Percentiles rank a stretch among this genome's conserved stretches.
Conservation (phyloP, 2,888 invertebrate genomes). For the Lasioglossum zephyrum region DNA sequence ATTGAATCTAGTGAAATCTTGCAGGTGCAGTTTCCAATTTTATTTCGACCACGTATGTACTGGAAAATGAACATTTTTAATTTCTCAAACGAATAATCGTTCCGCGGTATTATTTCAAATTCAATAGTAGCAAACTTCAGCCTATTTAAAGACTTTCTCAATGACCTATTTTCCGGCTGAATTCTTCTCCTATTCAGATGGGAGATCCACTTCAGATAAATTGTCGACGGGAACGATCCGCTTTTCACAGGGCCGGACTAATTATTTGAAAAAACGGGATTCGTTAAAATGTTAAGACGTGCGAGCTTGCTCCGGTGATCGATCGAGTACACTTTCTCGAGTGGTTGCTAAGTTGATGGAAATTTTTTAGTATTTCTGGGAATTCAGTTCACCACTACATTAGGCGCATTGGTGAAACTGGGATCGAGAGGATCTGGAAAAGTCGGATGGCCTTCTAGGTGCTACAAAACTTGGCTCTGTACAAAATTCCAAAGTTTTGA, state of each 20-base stretch:
- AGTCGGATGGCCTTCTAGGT: constrained; percentile 26
- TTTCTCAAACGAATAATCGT: not conserved
- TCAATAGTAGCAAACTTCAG: not conserved
- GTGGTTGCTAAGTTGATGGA: constrained; percentile 22
- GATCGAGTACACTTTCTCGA: constrained; percentile 20
- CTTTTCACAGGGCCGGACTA: constrained; percentile 7
- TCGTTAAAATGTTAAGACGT: constrained; percentile 42
- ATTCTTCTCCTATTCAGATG: not conserved
- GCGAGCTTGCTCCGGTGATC: constrained; percentile 21
- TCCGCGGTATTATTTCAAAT: not conserved
- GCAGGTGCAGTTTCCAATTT: not conserved
- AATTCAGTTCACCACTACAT: constrained; percentile 52
- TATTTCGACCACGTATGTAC: not conserved
- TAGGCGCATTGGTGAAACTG: not conserved
- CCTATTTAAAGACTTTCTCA: constrained; percentile 5
- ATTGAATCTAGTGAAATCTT: not conserved
- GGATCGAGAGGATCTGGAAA: not conserved
- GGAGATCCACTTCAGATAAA: not conserved
- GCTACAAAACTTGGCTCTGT: constrained; percentile 37
- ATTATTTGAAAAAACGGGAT: constrained; percentile 37
- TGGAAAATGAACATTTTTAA: not conserved
- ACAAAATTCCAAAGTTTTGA: constrained; percentile 65
- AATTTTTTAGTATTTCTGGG: constrained; percentile 58
- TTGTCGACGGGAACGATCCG: constrained; percentile 13
- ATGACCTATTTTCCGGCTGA: not conserved